Conservation (phyloP, 2,888 invertebrate genomes). For the Orchesellides sinensis region DNA sequence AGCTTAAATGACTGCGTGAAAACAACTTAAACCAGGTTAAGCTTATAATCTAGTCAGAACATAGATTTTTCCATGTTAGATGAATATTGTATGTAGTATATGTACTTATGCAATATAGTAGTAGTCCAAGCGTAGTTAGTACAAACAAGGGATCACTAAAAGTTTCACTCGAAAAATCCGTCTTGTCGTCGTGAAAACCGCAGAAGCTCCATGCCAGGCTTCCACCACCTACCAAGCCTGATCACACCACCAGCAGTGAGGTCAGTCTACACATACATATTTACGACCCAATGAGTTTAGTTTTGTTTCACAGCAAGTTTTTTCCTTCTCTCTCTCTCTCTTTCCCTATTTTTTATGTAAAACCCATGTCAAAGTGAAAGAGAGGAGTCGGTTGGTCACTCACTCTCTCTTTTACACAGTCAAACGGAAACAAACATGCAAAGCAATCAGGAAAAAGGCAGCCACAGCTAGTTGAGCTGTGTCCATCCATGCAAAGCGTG, state of each 20-base stretch:
- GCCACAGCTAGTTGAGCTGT: slow-evolving; percentile 51
- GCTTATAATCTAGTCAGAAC: slow-evolving; percentile 42
- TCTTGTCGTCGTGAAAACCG: slow-evolving; percentile 47
- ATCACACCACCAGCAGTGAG: slow-evolving; percentile 45
- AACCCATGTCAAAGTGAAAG: slow-evolving; percentile 51
- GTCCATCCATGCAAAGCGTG: slow-evolving; percentile 52
- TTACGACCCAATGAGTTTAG: slow-evolving; percentile 5
- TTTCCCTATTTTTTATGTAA: slow-evolving; percentile 38
- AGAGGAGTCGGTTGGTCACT: slow-evolving; percentile 49
- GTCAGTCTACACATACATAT: slow-evolving; percentile 27
- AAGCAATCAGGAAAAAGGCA: slow-evolving; percentile 46
- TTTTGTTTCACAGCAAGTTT: not conserved
- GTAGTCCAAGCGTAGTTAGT: too few relatives aligned
- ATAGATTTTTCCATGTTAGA: not conserved
- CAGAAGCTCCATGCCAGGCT: slow-evolving; percentile 39
- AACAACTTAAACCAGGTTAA: slow-evolving; percentile 49
- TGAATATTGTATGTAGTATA: not conserved
- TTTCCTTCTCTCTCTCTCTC: not conserved
- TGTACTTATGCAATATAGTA: too few relatives aligned
- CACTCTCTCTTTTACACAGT: slow-evolving; percentile 19
- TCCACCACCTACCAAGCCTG: slow-evolving; percentile 39
- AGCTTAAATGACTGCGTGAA: slow-evolving; percentile 10
- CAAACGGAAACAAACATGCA: slow-evolving; percentile 51
- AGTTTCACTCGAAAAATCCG: slow-evolving; percentile 30
- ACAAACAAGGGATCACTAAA: slow-evolving; percentile 4